Base-by-base conservation (phyloP, 1,140 invertebrate species). In the Trichonephila clavata region DNA sequence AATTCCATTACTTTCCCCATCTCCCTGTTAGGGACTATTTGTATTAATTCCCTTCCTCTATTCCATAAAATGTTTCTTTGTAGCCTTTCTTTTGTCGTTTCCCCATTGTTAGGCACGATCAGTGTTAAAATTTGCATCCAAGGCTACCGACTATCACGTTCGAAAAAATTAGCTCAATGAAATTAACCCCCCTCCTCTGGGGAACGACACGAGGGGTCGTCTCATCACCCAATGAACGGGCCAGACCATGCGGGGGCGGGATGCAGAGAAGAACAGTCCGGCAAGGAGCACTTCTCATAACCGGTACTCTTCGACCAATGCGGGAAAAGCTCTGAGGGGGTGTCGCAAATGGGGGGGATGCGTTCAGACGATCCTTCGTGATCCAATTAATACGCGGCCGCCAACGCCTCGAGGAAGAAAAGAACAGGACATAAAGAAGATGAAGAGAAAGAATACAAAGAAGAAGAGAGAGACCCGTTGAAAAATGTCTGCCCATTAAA, bases 401-500 rank as follows among this genome's bases (percentile, higher is more conserved):
- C 81, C 81, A 92, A 92, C 91, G 91, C 91, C 91, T 92, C 61
- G 43, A 71, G 91, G 65, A 86, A 92, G 65, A 71, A 84, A 71
- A 86, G 80, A 92, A 27, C 86, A 87, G 86, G 86, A 91, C 77
- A 91, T 39, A 90, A 80, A 90, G 68, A 91, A 60, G 83, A 84
- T 84, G 90, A 63, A 84, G 59, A 80, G n/a, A 60, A 61, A 60
- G 57, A 80, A 81, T n/a, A 57, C 43, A 21, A 90, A 16, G 81
- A 57, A 90, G 89, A 81, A 80, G 80, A 77, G 39, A 84, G 83
- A 86, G 83, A 60, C 81, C 59, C 65, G 81, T 43, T 92, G 91
- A 92, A 92, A 92, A 92, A 92, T 86, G 81, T 86, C 83, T 86
- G 86, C 63, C 91, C 91, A 92, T 92, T 92, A 92, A 92, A 92